A percentile compares a stretch with the other conserved stretches of the same genome.
These are phyloP conservation scores for Sebastes nivosus DNA, from an alignment of 2,797 vertebrate genomes.

Conservation along the genomic window DNA sequence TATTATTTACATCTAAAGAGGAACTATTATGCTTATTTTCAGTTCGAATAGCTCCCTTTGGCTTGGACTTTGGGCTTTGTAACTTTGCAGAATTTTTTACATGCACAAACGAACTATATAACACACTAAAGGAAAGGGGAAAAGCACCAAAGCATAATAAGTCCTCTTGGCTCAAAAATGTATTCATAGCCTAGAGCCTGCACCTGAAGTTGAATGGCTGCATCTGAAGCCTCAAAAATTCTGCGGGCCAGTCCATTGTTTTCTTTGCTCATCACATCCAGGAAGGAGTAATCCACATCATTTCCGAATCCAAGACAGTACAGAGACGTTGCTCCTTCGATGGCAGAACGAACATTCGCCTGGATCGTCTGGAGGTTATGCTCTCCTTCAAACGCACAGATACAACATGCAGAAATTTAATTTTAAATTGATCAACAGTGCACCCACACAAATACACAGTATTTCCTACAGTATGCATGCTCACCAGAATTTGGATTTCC, in stretches of 20 bases:
- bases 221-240: constrained; percentile 90
- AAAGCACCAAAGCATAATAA: too few relatives aligned
- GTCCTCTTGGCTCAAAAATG: background rate
- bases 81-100: too few relatives aligned
- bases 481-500: constrained; percentile 87
- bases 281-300: constrained; percentile 86
- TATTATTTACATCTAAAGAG: background rate
- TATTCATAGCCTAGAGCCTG: constrained; percentile 14
- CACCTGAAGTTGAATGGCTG: constrained; percentile 90
- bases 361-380: constrained; percentile 58
- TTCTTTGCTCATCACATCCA: constrained; percentile 88
- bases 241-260: constrained; percentile 90
- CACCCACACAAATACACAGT: background rate
- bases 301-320: constrained; percentile 93
- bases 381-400: constrained; percentile 61
- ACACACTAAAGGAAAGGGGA: too few relatives aligned
- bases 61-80: too few relatives aligned
- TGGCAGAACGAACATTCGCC: constrained; percentile 77
- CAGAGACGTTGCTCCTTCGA: constrained; percentile 80
- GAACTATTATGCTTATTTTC: too few relatives aligned
- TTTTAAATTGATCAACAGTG: background rate
- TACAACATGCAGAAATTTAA: background rate
- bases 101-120: too few relatives aligned
- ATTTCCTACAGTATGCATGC: background rate
- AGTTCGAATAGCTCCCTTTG: too few relatives aligned